Evolutionary conservation across 1,140 invertebrate species (phyloP).

Genomic region (Triops longicaudatus): DNA sequence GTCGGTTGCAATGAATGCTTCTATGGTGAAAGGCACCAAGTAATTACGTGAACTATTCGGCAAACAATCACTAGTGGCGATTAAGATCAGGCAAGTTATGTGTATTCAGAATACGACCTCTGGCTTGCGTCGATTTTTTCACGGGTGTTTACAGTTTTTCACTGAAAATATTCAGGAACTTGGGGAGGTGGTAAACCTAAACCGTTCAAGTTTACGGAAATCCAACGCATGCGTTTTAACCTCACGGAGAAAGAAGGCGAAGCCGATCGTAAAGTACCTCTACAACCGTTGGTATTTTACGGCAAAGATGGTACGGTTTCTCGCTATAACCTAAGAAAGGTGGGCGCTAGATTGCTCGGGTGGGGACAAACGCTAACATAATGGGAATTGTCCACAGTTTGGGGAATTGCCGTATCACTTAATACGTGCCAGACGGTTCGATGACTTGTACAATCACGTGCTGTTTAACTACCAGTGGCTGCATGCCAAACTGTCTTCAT

Average conservation of each 20-base stretch:
- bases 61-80: too few relatives aligned
- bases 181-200: conserved; percentile 51
- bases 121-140: conserved; percentile 47
- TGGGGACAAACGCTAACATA: neutral
- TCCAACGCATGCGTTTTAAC: conserved; percentile 54
- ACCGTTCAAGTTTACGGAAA: conserved; percentile 91
- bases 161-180: conserved; percentile 34
- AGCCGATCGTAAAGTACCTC: conserved; percentile 89
- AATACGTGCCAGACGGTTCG: conserved; percentile 77
- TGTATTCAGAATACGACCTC: too few relatives aligned
- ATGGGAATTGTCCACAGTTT: conserved; percentile 50
- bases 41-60: too few relatives aligned
- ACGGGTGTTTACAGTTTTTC: neutral
- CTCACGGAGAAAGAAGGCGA: conserved; percentile 75
- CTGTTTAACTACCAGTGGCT: conserved; percentile 97
- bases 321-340: conserved; percentile 80
- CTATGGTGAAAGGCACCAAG: too few relatives aligned
- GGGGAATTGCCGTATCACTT: conserved; percentile 93
- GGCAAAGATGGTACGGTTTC: conserved; percentile 78
- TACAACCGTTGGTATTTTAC: conserved; percentile 87
- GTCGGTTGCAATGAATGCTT: too few relatives aligned
- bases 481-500: conserved; percentile 88
- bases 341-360: conserved; percentile 35
- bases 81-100: too few relatives aligned
- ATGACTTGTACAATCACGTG: conserved; percentile 86